These are phyloP conservation scores for Pogona vitticeps DNA, from an alignment of 2,113 vertebrate species.

Conservation along the genomic window DNA sequence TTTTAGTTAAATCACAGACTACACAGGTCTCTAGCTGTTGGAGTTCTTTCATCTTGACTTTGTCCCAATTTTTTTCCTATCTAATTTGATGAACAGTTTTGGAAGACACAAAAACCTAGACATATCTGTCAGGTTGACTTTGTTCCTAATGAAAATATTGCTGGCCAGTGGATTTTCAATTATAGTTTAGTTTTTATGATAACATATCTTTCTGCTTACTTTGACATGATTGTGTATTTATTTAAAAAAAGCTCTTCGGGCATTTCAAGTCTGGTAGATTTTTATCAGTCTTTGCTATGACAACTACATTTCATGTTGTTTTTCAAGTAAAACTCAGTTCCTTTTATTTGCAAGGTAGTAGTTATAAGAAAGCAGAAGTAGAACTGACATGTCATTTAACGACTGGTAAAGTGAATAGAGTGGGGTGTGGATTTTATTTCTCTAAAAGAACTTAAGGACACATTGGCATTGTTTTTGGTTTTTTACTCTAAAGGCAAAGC, in stretches of 20 bases:
- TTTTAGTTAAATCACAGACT: too few relatives aligned
- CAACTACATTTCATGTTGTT: background rate
- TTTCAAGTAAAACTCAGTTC: slow-evolving; percentile 25
- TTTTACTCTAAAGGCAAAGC: background rate
- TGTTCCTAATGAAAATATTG: too few relatives aligned
- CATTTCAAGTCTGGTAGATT: background rate
- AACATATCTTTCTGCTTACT: background rate
- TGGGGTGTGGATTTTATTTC: slow-evolving; percentile 37
- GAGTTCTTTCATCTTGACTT: too few relatives aligned
- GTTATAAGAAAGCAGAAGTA: slow-evolving; percentile 54
- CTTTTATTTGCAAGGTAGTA: slow-evolving; percentile 38
- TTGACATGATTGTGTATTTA: background rate
- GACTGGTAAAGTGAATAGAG: slow-evolving; percentile 30
- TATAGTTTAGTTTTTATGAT: background rate
- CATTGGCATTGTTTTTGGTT: slow-evolving; percentile 39
- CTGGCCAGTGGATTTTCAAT: too few relatives aligned
- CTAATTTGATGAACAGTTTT: too few relatives aligned
- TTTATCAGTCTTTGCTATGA: slow-evolving; percentile 30
- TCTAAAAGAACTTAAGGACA: background rate
- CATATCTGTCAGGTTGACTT: too few relatives aligned
- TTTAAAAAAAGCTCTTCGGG: background rate
- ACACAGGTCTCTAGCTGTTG: too few relatives aligned
- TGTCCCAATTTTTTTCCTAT: too few relatives aligned
- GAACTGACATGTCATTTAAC: slow-evolving; percentile 46
- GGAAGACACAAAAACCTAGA: too few relatives aligned